phyloP scores from a whole-genome alignment of 2,113 vertebrate species.

The Parotia lawesii region DNA sequence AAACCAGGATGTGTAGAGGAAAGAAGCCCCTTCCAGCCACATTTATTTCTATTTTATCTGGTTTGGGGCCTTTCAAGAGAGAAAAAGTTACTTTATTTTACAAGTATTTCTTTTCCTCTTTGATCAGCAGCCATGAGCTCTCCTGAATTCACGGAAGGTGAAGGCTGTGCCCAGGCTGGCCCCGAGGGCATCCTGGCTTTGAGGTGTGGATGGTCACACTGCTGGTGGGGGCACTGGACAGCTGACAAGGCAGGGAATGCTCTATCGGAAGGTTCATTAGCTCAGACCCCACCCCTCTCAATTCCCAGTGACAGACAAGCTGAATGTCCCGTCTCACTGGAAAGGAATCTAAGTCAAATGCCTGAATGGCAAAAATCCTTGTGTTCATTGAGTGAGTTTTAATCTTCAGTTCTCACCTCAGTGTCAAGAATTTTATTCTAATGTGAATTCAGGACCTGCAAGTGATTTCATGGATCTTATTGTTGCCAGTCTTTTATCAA shows the following conservation, averaged over 20 bases:
- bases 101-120: constrained; percentile 5
- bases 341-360: neutral
- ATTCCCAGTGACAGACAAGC: neutral
- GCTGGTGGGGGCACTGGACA: neutral
- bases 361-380: neutral
- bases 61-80: neutral
- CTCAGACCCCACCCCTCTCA: neutral
- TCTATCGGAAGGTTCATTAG: neutral
- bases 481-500: neutral
- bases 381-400: neutral
- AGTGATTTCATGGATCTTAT: neutral
- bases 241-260: neutral
- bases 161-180: neutral
- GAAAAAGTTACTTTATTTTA: constrained; percentile 4
- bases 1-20: neutral
- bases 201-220: neutral
- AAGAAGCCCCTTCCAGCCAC: constrained; percentile 14
- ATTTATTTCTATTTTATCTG: constrained; percentile 18
- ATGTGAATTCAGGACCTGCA: neutral
- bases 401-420: neutral
- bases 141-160: neutral
- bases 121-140: neutral
- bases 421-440: neutral
- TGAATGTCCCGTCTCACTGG: neutral
- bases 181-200: neutral